These are phyloP conservation scores for Lagopus leucura DNA, from an alignment of 2,113 vertebrate genomes.

Conservation along the genomic window DNA sequence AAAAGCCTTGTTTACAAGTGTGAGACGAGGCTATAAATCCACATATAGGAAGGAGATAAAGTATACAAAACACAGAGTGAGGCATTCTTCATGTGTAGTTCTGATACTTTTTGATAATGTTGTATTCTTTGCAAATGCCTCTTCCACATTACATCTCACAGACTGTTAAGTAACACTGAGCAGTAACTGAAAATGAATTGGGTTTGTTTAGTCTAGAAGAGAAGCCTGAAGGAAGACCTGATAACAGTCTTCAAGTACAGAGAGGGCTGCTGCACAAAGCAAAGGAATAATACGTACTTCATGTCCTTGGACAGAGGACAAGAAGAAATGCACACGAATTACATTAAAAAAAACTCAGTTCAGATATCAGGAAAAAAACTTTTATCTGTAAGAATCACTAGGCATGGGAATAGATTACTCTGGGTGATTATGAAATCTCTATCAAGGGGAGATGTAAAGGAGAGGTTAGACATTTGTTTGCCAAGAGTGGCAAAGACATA, in stretches of 20 bases:
- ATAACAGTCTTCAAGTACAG: background rate
- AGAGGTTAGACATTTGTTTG: conserved; percentile 10
- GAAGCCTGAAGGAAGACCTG: conserved; percentile 34
- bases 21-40: background rate
- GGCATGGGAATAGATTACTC: conserved; percentile 1
- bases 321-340: background rate
- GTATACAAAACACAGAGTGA: background rate
- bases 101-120: background rate
- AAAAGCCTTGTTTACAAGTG: background rate
- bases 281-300: background rate
- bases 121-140: background rate
- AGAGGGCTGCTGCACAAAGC: background rate
- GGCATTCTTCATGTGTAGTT: background rate
- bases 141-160: background rate
- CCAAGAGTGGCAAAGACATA: background rate
- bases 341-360: conserved; percentile 1
- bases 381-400: conserved; percentile 13
- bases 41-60: background rate
- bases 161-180: conserved; percentile 2
- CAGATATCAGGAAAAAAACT: conserved; percentile 13
- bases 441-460: background rate
- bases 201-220: conserved; percentile 50
- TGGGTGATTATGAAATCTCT: background rate
- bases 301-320: conserved; percentile 14
- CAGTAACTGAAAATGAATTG: background rate